Percentiles rank a stretch among this genome's conserved stretches.
Conservation (phyloP, 1,140 invertebrate genomes). For the Phenacoccus solenopsis region DNA sequence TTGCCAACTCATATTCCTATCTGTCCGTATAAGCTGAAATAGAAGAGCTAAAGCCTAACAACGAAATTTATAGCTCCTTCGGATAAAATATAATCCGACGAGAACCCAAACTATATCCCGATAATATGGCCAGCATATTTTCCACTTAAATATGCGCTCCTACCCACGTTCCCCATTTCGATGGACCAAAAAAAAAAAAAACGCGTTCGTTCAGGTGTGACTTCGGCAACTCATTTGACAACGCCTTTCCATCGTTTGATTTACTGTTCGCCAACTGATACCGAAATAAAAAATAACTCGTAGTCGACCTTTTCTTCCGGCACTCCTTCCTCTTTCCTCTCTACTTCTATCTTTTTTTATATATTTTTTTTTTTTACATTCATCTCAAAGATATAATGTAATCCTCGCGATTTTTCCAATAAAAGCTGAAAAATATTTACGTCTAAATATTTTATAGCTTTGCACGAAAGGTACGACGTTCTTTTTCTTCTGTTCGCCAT, state of each 20-base stretch:
- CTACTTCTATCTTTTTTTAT: too few species aligned
- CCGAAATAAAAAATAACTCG: neutral
- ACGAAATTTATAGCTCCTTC: neutral
- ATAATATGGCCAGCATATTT: neutral
- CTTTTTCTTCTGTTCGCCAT: too few species aligned
- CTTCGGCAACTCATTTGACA: neutral
- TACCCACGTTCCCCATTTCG: neutral
- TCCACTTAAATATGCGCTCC: neutral
- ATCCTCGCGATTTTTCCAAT: neutral
- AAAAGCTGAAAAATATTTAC: constrained; percentile 3
- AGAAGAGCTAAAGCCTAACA: neutral
- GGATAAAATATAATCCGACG: neutral
- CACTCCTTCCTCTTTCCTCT: neutral
- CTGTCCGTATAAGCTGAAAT: neutral
- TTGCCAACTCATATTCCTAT: neutral
- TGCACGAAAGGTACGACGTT: too few species aligned
- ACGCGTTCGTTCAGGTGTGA: neutral
- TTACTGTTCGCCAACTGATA: constrained; percentile 1
- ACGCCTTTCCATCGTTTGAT: constrained; percentile 1
- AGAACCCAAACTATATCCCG: neutral
- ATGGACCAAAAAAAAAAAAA: neutral
- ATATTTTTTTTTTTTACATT: neutral
- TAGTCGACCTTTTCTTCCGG: neutral
- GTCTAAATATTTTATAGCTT: neutral
- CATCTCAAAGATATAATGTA: neutral